phyloP scores from a whole-genome alignment of 2,888 invertebrate species.

The Leucoma salicis region DNA sequence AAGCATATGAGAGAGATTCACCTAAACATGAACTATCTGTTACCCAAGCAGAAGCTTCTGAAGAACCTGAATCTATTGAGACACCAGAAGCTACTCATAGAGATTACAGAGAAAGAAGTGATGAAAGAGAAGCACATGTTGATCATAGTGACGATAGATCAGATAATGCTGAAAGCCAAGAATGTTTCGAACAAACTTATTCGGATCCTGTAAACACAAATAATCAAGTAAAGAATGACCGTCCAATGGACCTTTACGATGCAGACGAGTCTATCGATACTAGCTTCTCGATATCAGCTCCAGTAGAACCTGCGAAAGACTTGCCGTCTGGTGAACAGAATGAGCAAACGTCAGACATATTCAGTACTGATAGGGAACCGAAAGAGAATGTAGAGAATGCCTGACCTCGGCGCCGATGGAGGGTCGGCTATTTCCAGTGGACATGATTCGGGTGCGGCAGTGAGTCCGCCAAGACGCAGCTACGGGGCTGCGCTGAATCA shows the following conservation, averaged over 20 bases:
- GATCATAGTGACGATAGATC: constrained; percentile 4
- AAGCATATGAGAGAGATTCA: not conserved
- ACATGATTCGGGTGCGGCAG: constrained; percentile 75
- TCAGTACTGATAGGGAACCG: not conserved
- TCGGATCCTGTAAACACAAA: not conserved
- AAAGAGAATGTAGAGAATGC: constrained; percentile 45
- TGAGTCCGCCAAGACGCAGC: constrained; percentile 17
- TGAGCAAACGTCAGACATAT: constrained; percentile 6
- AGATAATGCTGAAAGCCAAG: constrained; percentile 9
- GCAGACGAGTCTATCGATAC: constrained; percentile 55
- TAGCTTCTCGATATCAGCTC: constrained; percentile 47
- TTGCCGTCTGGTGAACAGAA: constrained; percentile 12
- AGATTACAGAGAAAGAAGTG: not conserved
- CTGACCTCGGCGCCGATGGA: constrained; percentile 59
- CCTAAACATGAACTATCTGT: not conserved
- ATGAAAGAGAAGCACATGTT: not conserved
- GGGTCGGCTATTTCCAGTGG: constrained; percentile 70
- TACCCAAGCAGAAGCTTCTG: not conserved
- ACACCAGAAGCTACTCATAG: not conserved
- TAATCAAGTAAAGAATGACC: constrained; percentile 7
- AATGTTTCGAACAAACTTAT: not conserved
- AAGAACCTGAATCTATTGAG: not conserved
- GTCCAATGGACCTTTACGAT: constrained; percentile 48
- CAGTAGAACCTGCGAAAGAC: constrained; percentile 15
- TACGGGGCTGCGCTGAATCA: constrained; percentile 19